phyloP scores from a whole-genome alignment of 2,797 vertebrate species.

The Sebastes reedi region DNA sequence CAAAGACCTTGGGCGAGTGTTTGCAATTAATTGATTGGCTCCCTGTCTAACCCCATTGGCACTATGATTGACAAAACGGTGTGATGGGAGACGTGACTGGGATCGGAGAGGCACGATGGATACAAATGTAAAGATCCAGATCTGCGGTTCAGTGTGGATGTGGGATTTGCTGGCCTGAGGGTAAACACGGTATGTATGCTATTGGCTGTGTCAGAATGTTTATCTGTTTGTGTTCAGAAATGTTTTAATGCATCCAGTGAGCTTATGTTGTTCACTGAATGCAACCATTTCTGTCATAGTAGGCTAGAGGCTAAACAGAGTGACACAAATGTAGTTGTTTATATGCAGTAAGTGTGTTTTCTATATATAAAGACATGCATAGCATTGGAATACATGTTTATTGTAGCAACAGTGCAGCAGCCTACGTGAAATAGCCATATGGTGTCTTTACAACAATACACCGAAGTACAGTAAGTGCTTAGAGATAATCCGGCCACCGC shows the following conservation, averaged over 20 bases:
- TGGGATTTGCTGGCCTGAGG: conserved; percentile 25
- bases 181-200: conserved; percentile 8
- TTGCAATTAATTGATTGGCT: conserved; percentile 79
- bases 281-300: background rate
- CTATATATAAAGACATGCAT: background rate
- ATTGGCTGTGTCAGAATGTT: background rate
- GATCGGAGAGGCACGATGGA: conserved; percentile 32
- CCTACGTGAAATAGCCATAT: background rate
- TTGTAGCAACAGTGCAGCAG: background rate
- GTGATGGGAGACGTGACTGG: conserved; percentile 57
- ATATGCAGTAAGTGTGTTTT: background rate
- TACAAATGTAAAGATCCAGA: conserved; percentile 42
- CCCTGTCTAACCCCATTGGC: conserved; percentile 50
- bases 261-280: conserved; percentile 7
- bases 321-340: background rate
- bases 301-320: background rate
- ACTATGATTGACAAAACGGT: conserved; percentile 59
- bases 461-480: too few species aligned
- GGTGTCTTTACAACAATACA: background rate
- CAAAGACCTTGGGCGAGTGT: conserved; percentile 66
- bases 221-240: background rate
- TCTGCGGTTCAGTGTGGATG: conserved; percentile 24
- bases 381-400: background rate
- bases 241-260: conserved; percentile 1
- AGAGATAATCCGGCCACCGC: background rate